A percentile compares a stretch with the other conserved stretches of the same genome.
Evolutionary conservation across 2,113 vertebrate genomes (phyloP).

Genomic region (Raja brachyura): DNA sequence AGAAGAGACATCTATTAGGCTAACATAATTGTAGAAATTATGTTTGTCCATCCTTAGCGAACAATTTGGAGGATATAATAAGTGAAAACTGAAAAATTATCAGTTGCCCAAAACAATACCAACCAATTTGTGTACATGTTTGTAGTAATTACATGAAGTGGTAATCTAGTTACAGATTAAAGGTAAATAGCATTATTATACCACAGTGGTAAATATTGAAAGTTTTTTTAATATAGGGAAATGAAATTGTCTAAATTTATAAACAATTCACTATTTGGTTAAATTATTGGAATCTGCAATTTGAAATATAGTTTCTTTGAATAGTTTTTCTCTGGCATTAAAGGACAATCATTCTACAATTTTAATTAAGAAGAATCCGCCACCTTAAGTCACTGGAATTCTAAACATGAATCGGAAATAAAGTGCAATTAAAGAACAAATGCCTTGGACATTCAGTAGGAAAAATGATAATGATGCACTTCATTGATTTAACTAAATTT

Average conservation of each 20-base stretch:
- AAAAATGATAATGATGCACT: conserved; percentile 9
- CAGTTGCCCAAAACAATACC: background rate
- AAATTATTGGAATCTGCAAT: background rate
- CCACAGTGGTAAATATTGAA: background rate
- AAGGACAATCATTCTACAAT: background rate
- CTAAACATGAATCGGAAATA: background rate
- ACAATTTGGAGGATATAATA: too few species aligned
- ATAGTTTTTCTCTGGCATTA: background rate
- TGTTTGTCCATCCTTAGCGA: too few species aligned
- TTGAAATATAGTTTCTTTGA: background rate
- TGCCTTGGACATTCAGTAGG: background rate
- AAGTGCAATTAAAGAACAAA: background rate
- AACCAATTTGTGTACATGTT: background rate
- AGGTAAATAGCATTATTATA: background rate
- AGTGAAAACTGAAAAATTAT: too few species aligned
- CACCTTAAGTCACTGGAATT: background rate
- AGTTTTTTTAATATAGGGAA: background rate
- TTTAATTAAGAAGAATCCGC: background rate
- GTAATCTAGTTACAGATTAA: background rate
- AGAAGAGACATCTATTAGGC: too few species aligned
- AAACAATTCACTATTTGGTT: background rate
- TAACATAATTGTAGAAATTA: too few species aligned
- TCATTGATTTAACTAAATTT: background rate
- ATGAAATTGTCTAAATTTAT: background rate
- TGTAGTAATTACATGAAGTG: background rate